Evolutionary conservation across 2,113 vertebrate species (phyloP).

Genomic region (Petroica traversi): DNA sequence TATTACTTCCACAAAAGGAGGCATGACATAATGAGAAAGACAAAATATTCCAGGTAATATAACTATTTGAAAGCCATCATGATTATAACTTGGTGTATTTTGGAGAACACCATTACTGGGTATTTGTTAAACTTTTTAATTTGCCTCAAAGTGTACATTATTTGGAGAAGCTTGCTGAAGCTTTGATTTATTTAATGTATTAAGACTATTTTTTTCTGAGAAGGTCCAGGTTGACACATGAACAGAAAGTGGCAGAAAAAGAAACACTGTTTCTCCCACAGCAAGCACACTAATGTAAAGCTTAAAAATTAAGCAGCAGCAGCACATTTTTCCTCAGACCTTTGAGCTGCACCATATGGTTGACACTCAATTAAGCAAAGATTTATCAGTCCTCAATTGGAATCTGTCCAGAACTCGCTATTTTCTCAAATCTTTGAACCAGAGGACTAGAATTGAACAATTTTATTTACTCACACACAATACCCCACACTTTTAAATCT

Average conservation of each 20-base stretch:
- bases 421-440: constrained; percentile 14
- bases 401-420: background rate
- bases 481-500: background rate
- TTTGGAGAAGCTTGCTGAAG: background rate
- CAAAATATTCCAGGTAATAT: background rate
- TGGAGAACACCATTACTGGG: background rate
- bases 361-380: constrained; percentile 13
- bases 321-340: constrained; percentile 30
- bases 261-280: background rate
- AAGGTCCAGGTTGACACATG: background rate
- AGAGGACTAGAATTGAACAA: background rate
- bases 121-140: background rate
- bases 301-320: constrained; percentile 8
- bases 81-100: background rate
- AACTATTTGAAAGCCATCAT: background rate
- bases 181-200: background rate
- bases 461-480: background rate
- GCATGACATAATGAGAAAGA: background rate
- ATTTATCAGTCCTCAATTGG: background rate
- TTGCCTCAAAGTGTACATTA: background rate
- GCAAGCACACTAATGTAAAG: background rate
- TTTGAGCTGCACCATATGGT: constrained; percentile 50
- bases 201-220: background rate
- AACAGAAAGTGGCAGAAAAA: constrained; percentile 7
- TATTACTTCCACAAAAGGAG: background rate